phyloP scores from a whole-genome alignment of 2,888 invertebrate species.

The Pocota personata region DNA sequence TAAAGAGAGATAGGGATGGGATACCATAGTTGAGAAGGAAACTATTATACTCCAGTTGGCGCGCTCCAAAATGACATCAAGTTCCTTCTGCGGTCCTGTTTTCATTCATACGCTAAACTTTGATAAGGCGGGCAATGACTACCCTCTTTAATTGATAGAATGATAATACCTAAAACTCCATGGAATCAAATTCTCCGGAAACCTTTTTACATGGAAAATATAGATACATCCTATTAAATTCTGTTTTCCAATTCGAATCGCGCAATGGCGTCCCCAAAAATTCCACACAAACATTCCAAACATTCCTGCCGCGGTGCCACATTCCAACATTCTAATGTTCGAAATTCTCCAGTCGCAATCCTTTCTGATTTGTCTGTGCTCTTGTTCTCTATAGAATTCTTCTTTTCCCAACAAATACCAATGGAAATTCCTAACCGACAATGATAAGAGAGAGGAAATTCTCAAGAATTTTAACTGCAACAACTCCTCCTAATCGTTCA shows the following conservation, averaged over 20 bases:
- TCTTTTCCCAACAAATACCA: conserved; percentile 67
- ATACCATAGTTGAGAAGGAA: neutral
- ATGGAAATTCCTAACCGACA: conserved; percentile 33
- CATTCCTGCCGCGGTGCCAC: conserved; percentile 40
- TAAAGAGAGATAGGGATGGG: neutral
- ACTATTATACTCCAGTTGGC: neutral
- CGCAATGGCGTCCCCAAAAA: conserved; percentile 60
- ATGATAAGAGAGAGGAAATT: neutral
- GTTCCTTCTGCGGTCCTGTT: conserved; percentile 35
- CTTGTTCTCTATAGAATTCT: conserved; percentile 58
- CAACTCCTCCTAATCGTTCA: conserved; percentile 48
- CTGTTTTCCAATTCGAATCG: conserved; percentile 60
- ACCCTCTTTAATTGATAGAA: neutral
- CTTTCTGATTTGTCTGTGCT: conserved; percentile 7
- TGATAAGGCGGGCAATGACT: conserved; percentile 1
- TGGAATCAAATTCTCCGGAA: neutral
- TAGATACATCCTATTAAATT: neutral
- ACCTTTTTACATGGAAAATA: neutral
- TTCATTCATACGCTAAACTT: conserved; percentile 14
- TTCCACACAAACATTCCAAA: conserved; percentile 66
- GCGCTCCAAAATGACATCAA: neutral
- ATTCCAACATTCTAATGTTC: conserved; percentile 47
- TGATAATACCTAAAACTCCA: conserved; percentile 1
- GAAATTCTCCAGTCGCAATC: neutral
- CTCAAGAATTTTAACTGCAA: neutral